Base-by-base conservation (phyloP, 92 coral and sea anemone species). In the Scolanthus callimorphus region DNA sequence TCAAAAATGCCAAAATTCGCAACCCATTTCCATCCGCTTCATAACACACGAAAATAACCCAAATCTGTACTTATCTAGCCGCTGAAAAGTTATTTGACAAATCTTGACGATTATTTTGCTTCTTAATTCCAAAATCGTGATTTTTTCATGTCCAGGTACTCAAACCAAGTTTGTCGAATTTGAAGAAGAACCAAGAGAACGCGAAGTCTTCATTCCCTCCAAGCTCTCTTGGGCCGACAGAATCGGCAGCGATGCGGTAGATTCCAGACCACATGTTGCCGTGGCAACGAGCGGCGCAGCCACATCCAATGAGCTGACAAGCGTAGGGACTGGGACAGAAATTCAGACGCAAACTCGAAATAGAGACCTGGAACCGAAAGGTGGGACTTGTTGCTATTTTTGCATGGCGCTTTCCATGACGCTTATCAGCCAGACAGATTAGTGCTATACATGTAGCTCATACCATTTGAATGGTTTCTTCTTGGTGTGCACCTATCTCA, bases 301-400 rank as follows among this genome's bases (percentile, higher is more conserved):
- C 20, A 83, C 96, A 0, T 56, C 86, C 20, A 86, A 86, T 48
- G 65, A 54, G 1, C 58, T 26, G 38, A 64, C 79, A 30, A 63
- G 67, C 26, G 60, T 77, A 31, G 70, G 85, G 2, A 71, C 58
- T 26, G 74, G 78, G 21, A 62, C 73, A 17, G 65, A 88, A 15
- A 56, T 76, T 52, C 90, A 87, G 44, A 87, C 96, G 68, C 96
- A 87, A 60, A 87, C 96, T 12, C 66, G 96, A 39, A 78, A 87
- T 65, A 70, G 86, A 34, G 96, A 87, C 60, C 70, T 83, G 27
- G 96, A 87, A 60, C 96, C 96, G 2, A 87, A 69, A 78, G 96
- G 96, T 87, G 57, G 9, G 20, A 6, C 22, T 46, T 31, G 27
- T 22, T 19, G 17, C 4, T 34, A n/a, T n/a, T n/a, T n/a, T n/a